A percentile compares a stretch with the other conserved stretches of the same genome.
phyloP scores from a whole-genome alignment of 2,888 invertebrate species.

The Drosophila borealis region DNA sequence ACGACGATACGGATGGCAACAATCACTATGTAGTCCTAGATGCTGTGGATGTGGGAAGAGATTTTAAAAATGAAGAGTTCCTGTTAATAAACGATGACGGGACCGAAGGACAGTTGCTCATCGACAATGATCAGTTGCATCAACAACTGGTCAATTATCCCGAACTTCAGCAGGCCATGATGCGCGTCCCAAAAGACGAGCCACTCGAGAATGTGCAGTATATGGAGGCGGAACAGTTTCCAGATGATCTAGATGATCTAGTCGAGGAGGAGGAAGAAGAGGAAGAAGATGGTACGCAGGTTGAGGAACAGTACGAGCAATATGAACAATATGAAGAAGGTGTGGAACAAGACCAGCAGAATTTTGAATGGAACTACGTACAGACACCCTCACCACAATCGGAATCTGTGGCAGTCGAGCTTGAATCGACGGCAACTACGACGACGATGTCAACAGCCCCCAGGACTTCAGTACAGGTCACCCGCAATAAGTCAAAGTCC shows the following conservation, averaged over 20 bases:
- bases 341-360: neutral
- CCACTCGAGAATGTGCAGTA: conserved; percentile 29
- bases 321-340: conserved; percentile 19
- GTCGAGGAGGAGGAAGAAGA: conserved; percentile 25
- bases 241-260: conserved; percentile 49
- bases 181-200: conserved; percentile 41
- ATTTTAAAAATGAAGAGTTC: conserved; percentile 54
- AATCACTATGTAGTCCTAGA: conserved; percentile 56
- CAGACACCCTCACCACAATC: neutral
- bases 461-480: conserved; percentile 14
- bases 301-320: conserved; percentile 13
- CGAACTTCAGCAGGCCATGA: conserved; percentile 27
- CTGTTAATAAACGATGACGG: conserved; percentile 50
- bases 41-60: conserved; percentile 53
- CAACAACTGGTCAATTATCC: conserved; percentile 44
- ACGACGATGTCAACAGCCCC: neutral
- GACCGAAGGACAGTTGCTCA: conserved; percentile 40
- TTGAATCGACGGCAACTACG: neutral
- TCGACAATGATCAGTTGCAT: conserved; percentile 43
- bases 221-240: conserved; percentile 32
- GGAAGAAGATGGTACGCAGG: conserved; percentile 7
- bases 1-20: conserved; percentile 31
- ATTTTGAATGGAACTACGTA: conserved; percentile 25
- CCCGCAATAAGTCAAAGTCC: conserved; percentile 15
- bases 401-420: conserved; percentile 12